phyloP scores from a whole-genome alignment of 2,888 invertebrate genomes.

The Lypha dubia region DNA sequence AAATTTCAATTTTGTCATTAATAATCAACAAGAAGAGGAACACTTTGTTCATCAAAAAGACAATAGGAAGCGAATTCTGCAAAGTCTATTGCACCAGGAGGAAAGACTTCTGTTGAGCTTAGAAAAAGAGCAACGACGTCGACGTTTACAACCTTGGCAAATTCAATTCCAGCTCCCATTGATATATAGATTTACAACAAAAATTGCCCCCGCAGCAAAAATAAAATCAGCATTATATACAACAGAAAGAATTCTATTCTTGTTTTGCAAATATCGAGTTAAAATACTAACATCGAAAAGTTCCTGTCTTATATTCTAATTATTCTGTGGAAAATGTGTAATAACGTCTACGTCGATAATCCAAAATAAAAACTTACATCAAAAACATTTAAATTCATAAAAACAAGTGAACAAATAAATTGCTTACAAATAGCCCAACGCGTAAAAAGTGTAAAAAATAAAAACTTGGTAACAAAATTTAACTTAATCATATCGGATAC shows the following conservation, averaged over 20 bases:
- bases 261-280: conserved; percentile 35
- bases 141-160: conserved; percentile 72
- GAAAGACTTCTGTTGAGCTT: conserved; percentile 59
- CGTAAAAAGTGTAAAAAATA: conserved; percentile 37
- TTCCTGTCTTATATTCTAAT: conserved; percentile 53
- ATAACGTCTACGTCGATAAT: conserved; percentile 61
- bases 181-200: conserved; percentile 39
- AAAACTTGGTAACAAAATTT: conserved; percentile 6
- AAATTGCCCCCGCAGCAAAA: conserved; percentile 41
- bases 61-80: conserved; percentile 67
- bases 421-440: conserved; percentile 10
- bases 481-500: conserved; percentile 48
- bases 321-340: conserved; percentile 24
- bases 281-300: conserved; percentile 39
- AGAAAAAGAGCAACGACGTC: conserved; percentile 62
- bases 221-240: conserved; percentile 45
- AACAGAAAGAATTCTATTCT: conserved; percentile 54
- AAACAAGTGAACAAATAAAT: conserved; percentile 50
- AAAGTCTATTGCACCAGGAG: conserved; percentile 54
- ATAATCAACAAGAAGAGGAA: conserved; percentile 64
- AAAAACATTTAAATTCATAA: conserved; percentile 22
- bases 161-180: conserved; percentile 61
- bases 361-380: conserved; percentile 60
- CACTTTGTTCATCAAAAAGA: conserved; percentile 49
- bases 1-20: conserved; percentile 51